Evolutionary conservation across 2,888 invertebrate species (phyloP).

Genomic region (Ischnus inquisitorius): DNA sequence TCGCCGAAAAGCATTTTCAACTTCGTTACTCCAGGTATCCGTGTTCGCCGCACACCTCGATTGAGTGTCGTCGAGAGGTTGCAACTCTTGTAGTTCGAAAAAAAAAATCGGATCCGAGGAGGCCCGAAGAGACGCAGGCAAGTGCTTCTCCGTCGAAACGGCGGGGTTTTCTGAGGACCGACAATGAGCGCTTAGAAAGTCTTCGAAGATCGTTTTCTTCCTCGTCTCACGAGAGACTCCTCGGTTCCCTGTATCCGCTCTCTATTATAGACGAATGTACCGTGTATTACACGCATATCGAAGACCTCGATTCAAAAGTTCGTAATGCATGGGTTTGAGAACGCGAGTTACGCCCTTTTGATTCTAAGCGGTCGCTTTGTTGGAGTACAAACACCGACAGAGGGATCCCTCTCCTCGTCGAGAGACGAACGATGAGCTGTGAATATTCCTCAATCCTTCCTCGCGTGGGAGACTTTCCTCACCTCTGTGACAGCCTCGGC

Average conservation of each 20-base stretch:
- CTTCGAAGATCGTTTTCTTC: constrained; percentile 21
- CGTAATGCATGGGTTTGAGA: too few species aligned
- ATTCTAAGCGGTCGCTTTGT: too few species aligned
- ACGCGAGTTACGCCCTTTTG: too few species aligned
- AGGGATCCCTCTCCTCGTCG: constrained; percentile 24
- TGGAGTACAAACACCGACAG: constrained; percentile 8
- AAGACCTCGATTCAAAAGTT: too few species aligned
- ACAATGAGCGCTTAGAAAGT: constrained; percentile 35
- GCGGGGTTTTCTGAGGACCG: constrained; percentile 29
- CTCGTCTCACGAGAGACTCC: constrained; percentile 24
- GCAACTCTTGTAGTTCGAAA: constrained; percentile 11
- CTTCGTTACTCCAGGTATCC: constrained; percentile 28
- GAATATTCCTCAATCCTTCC: constrained; percentile 34
- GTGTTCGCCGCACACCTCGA: neutral
- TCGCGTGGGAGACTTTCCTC: constrained; percentile 62
- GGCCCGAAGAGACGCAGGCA: constrained; percentile 18
- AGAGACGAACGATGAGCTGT: constrained; percentile 46
- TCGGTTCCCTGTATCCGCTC: constrained; percentile 26
- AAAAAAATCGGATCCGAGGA: neutral
- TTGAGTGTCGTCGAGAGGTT: constrained; percentile 18
- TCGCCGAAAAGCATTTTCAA: constrained; percentile 20
- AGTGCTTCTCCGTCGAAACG: constrained; percentile 54
- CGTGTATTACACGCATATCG: neutral
- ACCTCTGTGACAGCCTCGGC: constrained; percentile 48
- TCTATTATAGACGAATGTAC: constrained; percentile 18